Conservation (phyloP, 53 echinoderm and acorn worm species). For the Antedon mediterranea region DNA sequence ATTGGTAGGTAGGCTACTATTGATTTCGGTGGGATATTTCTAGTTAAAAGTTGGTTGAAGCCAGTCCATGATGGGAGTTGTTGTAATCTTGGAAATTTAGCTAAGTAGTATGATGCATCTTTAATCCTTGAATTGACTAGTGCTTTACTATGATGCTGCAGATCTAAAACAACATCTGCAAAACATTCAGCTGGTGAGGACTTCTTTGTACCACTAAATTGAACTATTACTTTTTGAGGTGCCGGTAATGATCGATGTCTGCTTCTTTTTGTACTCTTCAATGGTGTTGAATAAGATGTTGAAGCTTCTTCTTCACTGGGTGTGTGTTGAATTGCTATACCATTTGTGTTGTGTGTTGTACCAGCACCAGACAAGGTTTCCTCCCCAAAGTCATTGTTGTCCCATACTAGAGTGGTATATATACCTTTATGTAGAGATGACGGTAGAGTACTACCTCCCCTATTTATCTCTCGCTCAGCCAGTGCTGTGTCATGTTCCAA, state of each 20-base stretch:
- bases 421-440: slow-evolving; percentile 10
- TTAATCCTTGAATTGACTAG: neutral
- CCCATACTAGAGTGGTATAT: slow-evolving; percentile 51
- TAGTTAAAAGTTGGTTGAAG: slow-evolving; percentile 9
- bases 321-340: slow-evolving; percentile 20
- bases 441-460: slow-evolving; percentile 6
- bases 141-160: neutral
- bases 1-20: slow-evolving; percentile 22
- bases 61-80: slow-evolving; percentile 33
- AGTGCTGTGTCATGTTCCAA: slow-evolving; percentile 57
- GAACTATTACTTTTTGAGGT: slow-evolving; percentile 1
- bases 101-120: neutral
- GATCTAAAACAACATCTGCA: neutral
- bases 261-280: slow-evolving; percentile 5
- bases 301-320: too few relatives aligned
- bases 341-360: slow-evolving; percentile 51
- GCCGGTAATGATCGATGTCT: neutral
- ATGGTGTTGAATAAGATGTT: slow-evolving; percentile 2
- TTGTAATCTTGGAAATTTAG: neutral
- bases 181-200: slow-evolving; percentile 17
- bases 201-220: slow-evolving; percentile 11
- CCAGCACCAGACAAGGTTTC: slow-evolving; percentile 44
- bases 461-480: slow-evolving; percentile 6
- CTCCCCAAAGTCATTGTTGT: slow-evolving; percentile 45
- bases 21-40: slow-evolving; percentile 12